Conservation (phyloP, 2,888 invertebrate species). For the Dione juno region DNA sequence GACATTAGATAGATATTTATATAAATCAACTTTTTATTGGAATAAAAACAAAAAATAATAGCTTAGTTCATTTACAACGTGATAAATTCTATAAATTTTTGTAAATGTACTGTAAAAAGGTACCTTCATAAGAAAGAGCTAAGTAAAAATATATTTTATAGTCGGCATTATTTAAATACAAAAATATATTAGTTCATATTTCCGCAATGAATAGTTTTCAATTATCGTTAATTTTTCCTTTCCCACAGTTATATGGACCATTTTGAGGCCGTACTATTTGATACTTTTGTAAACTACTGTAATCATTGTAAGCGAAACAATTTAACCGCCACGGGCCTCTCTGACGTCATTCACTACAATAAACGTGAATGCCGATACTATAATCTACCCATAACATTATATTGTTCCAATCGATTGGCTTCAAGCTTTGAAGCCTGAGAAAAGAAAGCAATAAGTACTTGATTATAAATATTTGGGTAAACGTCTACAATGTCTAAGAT, state of each 20-base stretch:
- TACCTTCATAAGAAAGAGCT: too few species aligned
- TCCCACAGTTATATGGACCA: constrained; percentile 45
- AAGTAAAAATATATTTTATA: not conserved
- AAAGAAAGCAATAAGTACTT: too few species aligned
- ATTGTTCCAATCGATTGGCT: not conserved
- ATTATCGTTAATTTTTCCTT: constrained; percentile 33
- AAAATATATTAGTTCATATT: not conserved
- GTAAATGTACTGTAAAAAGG: too few species aligned
- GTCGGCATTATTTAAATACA: not conserved
- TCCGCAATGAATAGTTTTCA: not conserved
- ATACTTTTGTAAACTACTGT: constrained; percentile 59
- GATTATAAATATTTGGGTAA: not conserved
- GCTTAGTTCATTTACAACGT: not conserved
- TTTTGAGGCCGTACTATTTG: constrained; percentile 58
- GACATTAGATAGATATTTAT: not conserved
- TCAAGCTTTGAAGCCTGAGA: not conserved
- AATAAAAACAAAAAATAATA: not conserved
- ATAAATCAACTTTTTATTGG: not conserved
- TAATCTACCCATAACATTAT: not conserved
- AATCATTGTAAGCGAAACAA: constrained; percentile 62
- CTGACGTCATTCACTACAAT: constrained; percentile 50
- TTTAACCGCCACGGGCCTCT: constrained; percentile 50
- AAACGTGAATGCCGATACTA: constrained; percentile 44
- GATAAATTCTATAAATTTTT: not conserved
- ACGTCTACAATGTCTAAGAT: not conserved